phyloP scores from a whole-genome alignment of 2,888 invertebrate genomes.

The Thysanoteuthis rhombus region DNA sequence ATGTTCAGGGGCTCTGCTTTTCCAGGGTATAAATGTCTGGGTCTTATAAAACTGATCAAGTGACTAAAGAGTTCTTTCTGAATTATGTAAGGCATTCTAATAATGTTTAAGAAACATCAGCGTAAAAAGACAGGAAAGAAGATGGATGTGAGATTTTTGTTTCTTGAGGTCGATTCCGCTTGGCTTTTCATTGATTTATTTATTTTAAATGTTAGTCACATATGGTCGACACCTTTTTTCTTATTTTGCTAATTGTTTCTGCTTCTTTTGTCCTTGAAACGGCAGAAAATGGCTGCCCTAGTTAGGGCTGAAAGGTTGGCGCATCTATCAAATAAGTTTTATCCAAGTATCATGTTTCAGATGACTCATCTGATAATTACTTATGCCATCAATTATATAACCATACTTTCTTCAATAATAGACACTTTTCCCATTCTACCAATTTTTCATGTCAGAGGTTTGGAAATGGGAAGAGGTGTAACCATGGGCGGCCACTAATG shows the following conservation, averaged over 20 bases:
- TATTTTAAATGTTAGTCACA: not conserved
- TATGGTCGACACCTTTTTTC: not conserved
- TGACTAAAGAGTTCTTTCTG: not conserved
- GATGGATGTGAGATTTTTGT: not conserved
- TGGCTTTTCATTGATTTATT: not conserved
- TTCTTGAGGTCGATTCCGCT: not conserved
- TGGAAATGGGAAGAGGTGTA: no score
- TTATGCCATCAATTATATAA: not conserved
- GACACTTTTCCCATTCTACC: no score
- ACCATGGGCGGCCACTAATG: no score
- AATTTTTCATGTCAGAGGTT: no score
- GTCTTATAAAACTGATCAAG: not conserved
- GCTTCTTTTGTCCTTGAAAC: not conserved
- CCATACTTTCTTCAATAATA: not conserved
- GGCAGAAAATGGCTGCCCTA: not conserved
- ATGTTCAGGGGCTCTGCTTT: not conserved
- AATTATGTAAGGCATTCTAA: not conserved
- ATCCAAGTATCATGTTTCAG: not conserved
- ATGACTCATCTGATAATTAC: not conserved
- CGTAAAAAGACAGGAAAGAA: not conserved
- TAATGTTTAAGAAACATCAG: not conserved
- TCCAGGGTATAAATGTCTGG: not conserved
- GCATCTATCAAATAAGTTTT: not conserved
- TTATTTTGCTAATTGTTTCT: not conserved
- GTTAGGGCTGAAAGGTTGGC: no score